Percentiles rank a stretch among this genome's conserved stretches.
phyloP scores from a whole-genome alignment of 1,140 invertebrate species.

The Agrilus planipennis region DNA sequence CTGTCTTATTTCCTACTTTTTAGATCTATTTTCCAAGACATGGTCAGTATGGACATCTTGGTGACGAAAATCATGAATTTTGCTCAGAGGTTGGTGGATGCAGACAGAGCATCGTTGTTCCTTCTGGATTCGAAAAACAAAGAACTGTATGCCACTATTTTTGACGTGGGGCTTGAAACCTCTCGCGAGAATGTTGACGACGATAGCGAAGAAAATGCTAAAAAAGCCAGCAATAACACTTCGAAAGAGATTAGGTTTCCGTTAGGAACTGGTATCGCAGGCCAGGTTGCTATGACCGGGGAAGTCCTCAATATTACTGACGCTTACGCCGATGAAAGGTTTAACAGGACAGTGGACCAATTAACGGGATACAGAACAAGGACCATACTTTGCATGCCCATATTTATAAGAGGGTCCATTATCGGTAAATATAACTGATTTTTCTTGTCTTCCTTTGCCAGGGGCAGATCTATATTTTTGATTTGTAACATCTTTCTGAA shows the following conservation, averaged over 20 bases:
- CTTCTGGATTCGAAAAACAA: slow-evolving; percentile 56
- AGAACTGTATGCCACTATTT: slow-evolving; percentile 71
- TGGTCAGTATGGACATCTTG: slow-evolving; percentile 69
- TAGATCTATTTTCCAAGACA: slow-evolving; percentile 66
- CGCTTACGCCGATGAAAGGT: slow-evolving; percentile 66
- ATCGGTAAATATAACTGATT: too few species aligned
- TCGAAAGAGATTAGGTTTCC: slow-evolving; percentile 42
- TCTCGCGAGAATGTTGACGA: slow-evolving; percentile 7
- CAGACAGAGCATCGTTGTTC: slow-evolving; percentile 69
- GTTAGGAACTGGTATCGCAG: slow-evolving; percentile 44
- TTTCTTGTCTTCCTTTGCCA: too few species aligned
- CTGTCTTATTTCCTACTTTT: slow-evolving; percentile 7
- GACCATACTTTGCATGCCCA: slow-evolving; percentile 76
- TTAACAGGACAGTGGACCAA: slow-evolving; percentile 67
- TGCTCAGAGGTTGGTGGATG: slow-evolving; percentile 66
- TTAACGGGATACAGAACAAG: slow-evolving; percentile 60
- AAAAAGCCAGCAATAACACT: slow-evolving; percentile 21
- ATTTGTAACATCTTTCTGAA: too few species aligned
- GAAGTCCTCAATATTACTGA: slow-evolving; percentile 66
- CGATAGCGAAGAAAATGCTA: slow-evolving; percentile 23
- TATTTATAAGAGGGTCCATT: slow-evolving; percentile 59
- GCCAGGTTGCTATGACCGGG: slow-evolving; percentile 58
- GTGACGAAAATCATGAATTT: slow-evolving; percentile 78
- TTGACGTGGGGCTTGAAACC: slow-evolving; percentile 50
- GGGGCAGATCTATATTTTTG: too few species aligned